A percentile compares a stretch with the other conserved stretches of the same genome.
Evolutionary conservation across 2,888 invertebrate species (phyloP).

Genomic region (Eudasyphora cyanicolor): DNA sequence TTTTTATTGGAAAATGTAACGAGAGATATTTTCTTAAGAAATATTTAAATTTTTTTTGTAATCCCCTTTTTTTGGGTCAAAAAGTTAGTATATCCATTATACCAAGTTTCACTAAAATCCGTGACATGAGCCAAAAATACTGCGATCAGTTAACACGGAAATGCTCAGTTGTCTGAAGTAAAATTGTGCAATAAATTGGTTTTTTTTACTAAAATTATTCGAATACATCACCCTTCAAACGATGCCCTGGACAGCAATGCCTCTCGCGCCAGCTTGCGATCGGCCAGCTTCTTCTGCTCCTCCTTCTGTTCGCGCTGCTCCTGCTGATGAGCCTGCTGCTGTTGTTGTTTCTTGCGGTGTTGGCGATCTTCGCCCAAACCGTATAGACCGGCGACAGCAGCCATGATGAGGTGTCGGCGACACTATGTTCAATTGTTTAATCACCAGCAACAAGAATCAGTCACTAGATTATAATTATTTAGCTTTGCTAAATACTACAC

Average conservation of each 20-base stretch:
- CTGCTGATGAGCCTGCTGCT: constrained; percentile 81
- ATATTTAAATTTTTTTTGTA: too few species aligned
- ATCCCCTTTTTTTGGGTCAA: too few species aligned
- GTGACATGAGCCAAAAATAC: too few species aligned
- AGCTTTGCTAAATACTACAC: constrained; percentile 4
- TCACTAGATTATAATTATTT: background rate
- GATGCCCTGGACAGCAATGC: constrained; percentile 74
- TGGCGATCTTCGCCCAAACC: constrained; percentile 88
- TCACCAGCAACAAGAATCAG: constrained; percentile 16
- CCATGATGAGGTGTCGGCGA: constrained; percentile 81
- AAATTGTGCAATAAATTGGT: too few species aligned
- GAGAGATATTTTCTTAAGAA: too few species aligned
- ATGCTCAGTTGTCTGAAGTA: too few species aligned
- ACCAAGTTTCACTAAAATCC: too few species aligned
- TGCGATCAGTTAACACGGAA: too few species aligned
- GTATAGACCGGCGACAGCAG: constrained; percentile 89
- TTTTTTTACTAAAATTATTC: constrained; percentile 22
- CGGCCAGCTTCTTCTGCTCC: constrained; percentile 78
- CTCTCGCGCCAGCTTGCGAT: constrained; percentile 73
- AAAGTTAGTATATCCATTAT: too few species aligned
- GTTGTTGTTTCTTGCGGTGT: constrained; percentile 79
- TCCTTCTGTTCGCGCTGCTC: constrained; percentile 83
- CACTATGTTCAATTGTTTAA: background rate
- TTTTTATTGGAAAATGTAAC: too few species aligned
- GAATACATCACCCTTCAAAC: constrained; percentile 75